Percentiles rank a stretch among this genome's conserved stretches.
phyloP scores from a whole-genome alignment of 2,888 invertebrate genomes.

The Cristatella mucedo region DNA sequence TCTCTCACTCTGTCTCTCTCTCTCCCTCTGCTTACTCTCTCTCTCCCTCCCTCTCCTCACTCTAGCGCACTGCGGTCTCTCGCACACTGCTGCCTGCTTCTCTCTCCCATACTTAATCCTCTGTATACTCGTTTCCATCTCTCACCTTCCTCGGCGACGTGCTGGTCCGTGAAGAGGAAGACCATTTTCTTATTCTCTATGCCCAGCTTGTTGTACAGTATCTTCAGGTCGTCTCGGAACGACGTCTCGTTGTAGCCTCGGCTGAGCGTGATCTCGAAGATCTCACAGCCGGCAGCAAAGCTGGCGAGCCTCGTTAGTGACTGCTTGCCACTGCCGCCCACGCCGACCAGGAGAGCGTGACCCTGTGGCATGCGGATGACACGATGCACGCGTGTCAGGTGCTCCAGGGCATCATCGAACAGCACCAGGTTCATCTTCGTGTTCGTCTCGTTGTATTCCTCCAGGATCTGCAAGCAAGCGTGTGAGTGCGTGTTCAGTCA shows the following conservation, averaged over 20 bases:
- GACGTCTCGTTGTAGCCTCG: constrained; percentile 65
- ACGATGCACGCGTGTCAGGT: constrained; percentile 69
- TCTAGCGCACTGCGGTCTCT: too few species aligned
- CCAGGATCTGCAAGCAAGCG: constrained; percentile 49
- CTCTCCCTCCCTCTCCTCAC: too few species aligned
- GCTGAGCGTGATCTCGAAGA: constrained; percentile 66
- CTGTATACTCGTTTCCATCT: too few species aligned
- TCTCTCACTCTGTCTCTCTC: too few species aligned
- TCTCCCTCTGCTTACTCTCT: too few species aligned
- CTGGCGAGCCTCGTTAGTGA: constrained; percentile 57
- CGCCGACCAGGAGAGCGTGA: constrained; percentile 68
- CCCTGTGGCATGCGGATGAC: constrained; percentile 66
- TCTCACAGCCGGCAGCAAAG: constrained; percentile 64
- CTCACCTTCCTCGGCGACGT: constrained; percentile 45
- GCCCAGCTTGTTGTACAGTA: constrained; percentile 58
- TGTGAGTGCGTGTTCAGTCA: neutral
- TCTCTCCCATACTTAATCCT: neutral
- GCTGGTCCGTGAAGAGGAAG: constrained; percentile 67
- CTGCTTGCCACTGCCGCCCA: constrained; percentile 72
- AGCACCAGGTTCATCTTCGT: constrained; percentile 60
- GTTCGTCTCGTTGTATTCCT: constrained; percentile 63
- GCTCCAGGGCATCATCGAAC: constrained; percentile 79
- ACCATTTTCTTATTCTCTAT: constrained; percentile 61
- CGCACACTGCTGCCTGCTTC: too few species aligned
- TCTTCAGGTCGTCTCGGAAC: constrained; percentile 73